phyloP scores from a whole-genome alignment of 2,888 invertebrate genomes.

The Fragum whitleyi region DNA sequence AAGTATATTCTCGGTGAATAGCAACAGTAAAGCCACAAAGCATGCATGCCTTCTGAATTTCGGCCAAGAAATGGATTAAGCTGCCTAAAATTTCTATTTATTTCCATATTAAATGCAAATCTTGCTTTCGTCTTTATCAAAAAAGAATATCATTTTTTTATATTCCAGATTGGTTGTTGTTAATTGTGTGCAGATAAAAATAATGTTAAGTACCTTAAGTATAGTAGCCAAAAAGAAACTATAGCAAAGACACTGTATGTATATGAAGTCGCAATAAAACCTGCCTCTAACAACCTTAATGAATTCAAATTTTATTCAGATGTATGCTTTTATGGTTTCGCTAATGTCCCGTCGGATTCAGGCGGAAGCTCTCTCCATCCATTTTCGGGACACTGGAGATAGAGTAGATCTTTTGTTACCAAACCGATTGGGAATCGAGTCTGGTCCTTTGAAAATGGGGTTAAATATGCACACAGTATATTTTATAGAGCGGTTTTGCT shows the following conservation, averaged over 20 bases:
- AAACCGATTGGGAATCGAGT: background rate
- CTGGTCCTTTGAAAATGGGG: background rate
- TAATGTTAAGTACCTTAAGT: too few relatives aligned
- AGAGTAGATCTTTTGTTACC: slow-evolving; percentile 17
- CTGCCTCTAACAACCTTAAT: slow-evolving; percentile 21
- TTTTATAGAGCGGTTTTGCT: too few relatives aligned
- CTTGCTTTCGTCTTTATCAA: too few relatives aligned
- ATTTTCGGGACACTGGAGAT: background rate
- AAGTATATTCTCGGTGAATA: too few relatives aligned
- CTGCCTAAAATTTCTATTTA: too few relatives aligned
- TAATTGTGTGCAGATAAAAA: too few relatives aligned
- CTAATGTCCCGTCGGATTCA: slow-evolving; percentile 39
- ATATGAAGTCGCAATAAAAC: background rate
- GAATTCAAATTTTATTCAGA: slow-evolving; percentile 57
- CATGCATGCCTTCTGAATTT: background rate
- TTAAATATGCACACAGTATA: background rate
- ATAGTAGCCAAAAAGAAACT: too few relatives aligned
- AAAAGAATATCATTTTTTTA: too few relatives aligned
- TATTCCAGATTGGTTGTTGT: too few relatives aligned
- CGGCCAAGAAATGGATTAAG: too few relatives aligned
- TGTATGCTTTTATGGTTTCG: slow-evolving; percentile 33
- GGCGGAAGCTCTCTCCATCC: slow-evolving; percentile 18
- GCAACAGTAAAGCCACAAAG: too few relatives aligned
- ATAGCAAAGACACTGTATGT: slow-evolving; percentile 25
- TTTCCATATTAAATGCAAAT: too few relatives aligned